phyloP scores from a whole-genome alignment of 2,797 vertebrate species.

The Phataginus tricuspis region DNA sequence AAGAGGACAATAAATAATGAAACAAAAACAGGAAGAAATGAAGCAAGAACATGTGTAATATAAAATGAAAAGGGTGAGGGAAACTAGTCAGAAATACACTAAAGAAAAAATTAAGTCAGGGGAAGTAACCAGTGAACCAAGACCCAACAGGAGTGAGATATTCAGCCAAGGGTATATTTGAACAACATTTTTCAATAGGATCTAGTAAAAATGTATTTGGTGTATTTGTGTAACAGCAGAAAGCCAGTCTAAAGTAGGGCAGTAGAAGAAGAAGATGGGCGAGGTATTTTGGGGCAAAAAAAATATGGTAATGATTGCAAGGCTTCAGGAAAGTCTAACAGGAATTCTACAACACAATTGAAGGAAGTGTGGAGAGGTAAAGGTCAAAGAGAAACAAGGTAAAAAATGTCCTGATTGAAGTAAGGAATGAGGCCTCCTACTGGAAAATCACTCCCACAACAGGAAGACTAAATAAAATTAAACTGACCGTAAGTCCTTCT shows the following conservation, averaged over 20 bases:
- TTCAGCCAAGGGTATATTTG: background rate
- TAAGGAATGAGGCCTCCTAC: background rate
- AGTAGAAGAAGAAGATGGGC: background rate
- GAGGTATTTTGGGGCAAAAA: background rate
- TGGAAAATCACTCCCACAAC: background rate
- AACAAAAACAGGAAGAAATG: background rate
- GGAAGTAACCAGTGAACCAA: background rate
- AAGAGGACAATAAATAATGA: background rate
- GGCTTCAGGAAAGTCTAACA: background rate
- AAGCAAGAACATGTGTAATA: background rate
- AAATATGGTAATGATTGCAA: background rate
- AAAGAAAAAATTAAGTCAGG: background rate
- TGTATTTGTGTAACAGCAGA: background rate
- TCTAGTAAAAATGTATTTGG: background rate
- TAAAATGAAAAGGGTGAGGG: background rate
- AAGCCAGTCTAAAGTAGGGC: background rate
- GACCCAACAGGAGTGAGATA: background rate
- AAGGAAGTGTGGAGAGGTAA: background rate
- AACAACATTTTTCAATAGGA: background rate
- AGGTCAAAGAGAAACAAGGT: background rate
- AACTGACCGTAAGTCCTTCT: background rate
- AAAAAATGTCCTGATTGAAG: background rate
- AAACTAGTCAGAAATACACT: background rate
- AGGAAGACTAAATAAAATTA: background rate
- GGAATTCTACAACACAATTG: background rate